These are phyloP conservation scores for Romanogobio albipinnatus DNA, from an alignment of 2,113 vertebrate genomes.

Conservation along the genomic window DNA sequence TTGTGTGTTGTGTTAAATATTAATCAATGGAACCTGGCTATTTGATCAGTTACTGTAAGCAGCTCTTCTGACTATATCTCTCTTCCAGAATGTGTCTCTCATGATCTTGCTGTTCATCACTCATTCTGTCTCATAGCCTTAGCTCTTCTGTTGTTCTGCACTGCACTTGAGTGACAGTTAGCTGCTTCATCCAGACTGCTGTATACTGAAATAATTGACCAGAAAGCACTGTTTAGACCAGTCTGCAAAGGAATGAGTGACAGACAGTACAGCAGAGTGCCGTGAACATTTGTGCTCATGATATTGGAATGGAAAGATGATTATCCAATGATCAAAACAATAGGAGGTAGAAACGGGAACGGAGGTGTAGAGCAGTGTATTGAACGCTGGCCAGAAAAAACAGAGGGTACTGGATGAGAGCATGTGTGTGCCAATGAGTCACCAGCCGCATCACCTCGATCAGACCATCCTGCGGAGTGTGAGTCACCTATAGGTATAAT, in stretches of 20 bases:
- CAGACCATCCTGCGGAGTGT: constrained; percentile 66
- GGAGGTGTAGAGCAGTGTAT: constrained; percentile 21
- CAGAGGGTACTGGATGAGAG: constrained; percentile 26
- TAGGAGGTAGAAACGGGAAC: constrained; percentile 11
- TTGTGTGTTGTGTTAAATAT: not conserved
- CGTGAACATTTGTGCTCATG: not conserved
- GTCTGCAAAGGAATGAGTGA: constrained; percentile 26
- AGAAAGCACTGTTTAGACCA: constrained; percentile 31
- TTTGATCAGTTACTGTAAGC: constrained; percentile 30
- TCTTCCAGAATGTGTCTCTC: constrained; percentile 3
- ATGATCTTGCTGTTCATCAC: constrained; percentile 17
- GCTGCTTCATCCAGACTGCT: constrained; percentile 34
- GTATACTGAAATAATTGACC: constrained; percentile 50
- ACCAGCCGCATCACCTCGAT: constrained; percentile 66
- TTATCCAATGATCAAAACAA: constrained; percentile 1
- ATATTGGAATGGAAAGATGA: not conserved
- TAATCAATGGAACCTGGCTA: constrained; percentile 15
- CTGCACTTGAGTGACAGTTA: constrained; percentile 47
- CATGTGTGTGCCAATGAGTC: constrained; percentile 64
- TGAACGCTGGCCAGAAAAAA: constrained; percentile 2
- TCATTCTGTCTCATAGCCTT: constrained; percentile 1
- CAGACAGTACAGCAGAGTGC: not conserved
- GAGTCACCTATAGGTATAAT: constrained; percentile 74
- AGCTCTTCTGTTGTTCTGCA: constrained; percentile 37
- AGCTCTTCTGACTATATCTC: constrained; percentile 1